These are phyloP conservation scores for Pampus argenteus DNA, from an alignment of 2,797 vertebrate genomes.

Conservation along the genomic window DNA sequence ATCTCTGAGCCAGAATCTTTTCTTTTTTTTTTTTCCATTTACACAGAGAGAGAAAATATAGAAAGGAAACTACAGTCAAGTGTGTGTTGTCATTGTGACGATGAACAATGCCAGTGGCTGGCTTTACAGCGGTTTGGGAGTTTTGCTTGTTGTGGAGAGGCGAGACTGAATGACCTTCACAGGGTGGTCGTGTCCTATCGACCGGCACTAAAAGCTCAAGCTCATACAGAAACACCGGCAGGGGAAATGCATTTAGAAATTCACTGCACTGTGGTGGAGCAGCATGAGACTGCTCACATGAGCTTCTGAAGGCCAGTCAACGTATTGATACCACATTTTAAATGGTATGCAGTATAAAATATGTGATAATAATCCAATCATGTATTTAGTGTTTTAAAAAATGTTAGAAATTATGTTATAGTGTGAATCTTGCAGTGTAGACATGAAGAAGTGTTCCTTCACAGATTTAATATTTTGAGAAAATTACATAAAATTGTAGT, in stretches of 20 bases:
- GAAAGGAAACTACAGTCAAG: not conserved
- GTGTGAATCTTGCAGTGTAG: too few species aligned
- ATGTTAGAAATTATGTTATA: too few species aligned
- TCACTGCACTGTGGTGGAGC: constrained; percentile 30
- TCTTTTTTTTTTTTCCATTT: constrained; percentile 12
- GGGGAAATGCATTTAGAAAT: constrained; percentile 45
- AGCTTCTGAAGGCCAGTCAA: constrained; percentile 2
- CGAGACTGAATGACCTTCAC: constrained; percentile 62
- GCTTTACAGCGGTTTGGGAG: constrained; percentile 43
- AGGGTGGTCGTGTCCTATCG: constrained; percentile 61
- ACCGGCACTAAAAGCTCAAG: constrained; percentile 66
- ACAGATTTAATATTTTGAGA: not conserved
- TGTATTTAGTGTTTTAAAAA: too few species aligned
- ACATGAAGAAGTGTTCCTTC: too few species aligned
- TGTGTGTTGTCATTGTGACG: constrained; percentile 1
- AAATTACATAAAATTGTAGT: not conserved
- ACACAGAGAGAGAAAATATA: constrained; percentile 17
- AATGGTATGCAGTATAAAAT: not conserved
- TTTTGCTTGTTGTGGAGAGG: constrained; percentile 39
- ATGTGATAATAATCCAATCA: not conserved
- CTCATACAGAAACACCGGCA: constrained; percentile 43
- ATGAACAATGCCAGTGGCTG: constrained; percentile 17
- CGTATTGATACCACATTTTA: constrained; percentile 6
- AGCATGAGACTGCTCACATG: constrained; percentile 2
- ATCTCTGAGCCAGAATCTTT: not conserved